Conservation (phyloP, 2,797 vertebrate species). For the Trichosurus vulpecula region DNA sequence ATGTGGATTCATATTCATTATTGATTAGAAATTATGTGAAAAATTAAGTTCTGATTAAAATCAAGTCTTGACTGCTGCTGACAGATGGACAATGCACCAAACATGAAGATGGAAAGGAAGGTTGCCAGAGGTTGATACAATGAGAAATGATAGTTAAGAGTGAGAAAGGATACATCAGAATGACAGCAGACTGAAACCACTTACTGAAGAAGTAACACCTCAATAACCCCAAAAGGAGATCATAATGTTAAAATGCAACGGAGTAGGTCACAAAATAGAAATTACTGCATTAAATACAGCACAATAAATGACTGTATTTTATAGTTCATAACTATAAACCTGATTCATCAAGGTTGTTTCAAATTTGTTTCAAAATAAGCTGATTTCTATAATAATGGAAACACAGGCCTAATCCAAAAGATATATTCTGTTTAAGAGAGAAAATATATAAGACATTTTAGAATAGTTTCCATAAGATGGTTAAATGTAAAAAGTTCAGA, state of each 20-base stretch:
- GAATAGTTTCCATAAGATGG: slow-evolving; percentile 18
- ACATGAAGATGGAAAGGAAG: slow-evolving; percentile 45
- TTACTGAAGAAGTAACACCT: slow-evolving; percentile 16
- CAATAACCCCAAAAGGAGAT: slow-evolving; percentile 30
- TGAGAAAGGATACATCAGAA: slow-evolving; percentile 39
- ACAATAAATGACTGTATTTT: slow-evolving; percentile 53
- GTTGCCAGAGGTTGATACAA: background rate
- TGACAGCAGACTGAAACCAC: slow-evolving; percentile 40
- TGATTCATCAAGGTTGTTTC: slow-evolving; percentile 39
- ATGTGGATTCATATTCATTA: slow-evolving; percentile 24
- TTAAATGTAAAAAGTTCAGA: slow-evolving; percentile 43
- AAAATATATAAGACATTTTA: background rate
- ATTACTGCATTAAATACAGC: slow-evolving; percentile 29
- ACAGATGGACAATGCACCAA: slow-evolving; percentile 30
- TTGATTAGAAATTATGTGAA: background rate
- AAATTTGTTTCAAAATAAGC: slow-evolving; percentile 69
- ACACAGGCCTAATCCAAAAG: background rate
- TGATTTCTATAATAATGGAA: slow-evolving; percentile 31
- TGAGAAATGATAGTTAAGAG: slow-evolving; percentile 36
- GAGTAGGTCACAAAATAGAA: background rate
- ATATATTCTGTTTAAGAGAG: background rate
- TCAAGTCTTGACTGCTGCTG: slow-evolving; percentile 7
- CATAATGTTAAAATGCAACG: background rate
- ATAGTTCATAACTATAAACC: slow-evolving; percentile 20
- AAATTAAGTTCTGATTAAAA: slow-evolving; percentile 33